Evolutionary conservation across 1,140 invertebrate species (phyloP).

Genomic region (Drosophila kepulauana): DNA sequence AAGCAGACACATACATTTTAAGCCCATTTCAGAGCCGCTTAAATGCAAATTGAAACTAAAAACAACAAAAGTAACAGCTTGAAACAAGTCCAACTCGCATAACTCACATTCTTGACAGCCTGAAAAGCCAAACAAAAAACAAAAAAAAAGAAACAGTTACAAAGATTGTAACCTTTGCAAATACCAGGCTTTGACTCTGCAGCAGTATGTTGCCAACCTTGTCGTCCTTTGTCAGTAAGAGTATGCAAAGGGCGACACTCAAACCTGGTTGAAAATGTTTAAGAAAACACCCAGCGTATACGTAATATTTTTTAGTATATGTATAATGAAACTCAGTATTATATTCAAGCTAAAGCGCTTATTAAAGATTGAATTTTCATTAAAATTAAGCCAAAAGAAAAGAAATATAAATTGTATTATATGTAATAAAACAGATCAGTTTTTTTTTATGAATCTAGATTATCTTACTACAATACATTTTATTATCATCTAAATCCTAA

Average conservation of each 20-base stretch:
- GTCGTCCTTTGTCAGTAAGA: background rate
- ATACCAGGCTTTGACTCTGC: conserved; percentile 12
- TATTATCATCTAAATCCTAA: no score
- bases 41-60: background rate
- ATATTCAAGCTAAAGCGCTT: no score
- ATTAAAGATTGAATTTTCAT: no score
- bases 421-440: no score
- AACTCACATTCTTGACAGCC: conserved; percentile 16
- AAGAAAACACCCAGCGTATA: background rate
- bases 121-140: background rate
- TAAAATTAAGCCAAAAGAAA: no score
- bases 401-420: no score
- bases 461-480: no score
- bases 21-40: conserved; percentile 7
- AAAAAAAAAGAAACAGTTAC: background rate
- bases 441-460: no score
- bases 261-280: no score
- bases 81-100: conserved; percentile 20
- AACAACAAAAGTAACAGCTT: conserved; percentile 1
- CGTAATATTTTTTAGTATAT: background rate
- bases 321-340: no score
- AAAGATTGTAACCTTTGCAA: background rate
- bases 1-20: background rate
- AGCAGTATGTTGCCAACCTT: background rate
- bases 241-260: background rate